Base-by-base conservation (phyloP, 2,888 invertebrate genomes). In the Drosophila tripunctata region DNA sequence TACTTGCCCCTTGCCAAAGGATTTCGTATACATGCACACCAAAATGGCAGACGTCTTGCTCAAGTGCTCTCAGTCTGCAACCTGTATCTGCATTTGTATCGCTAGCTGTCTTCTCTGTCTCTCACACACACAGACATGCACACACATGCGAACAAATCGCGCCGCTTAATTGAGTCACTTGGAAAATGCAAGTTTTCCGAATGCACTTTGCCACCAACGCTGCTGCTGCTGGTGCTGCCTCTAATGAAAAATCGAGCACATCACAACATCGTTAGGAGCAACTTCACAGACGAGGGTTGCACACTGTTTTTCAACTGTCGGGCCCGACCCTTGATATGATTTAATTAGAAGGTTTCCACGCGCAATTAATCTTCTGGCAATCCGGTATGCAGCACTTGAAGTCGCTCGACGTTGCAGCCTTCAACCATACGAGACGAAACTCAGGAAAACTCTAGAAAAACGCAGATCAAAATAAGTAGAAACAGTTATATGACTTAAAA, bases 341-440 rank as follows among this genome's bases (percentile, higher is more conserved):
- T 89, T 89, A 89, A 90, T 89, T 89, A 90, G 78, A 78, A 80
- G n/a, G 83, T 88, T 88, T 89, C 89, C 82, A 79, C 78, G 88
- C 71, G 82, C 83, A 89, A 90, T 90, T 88, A 89, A 89, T 89
- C 90, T 88, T 88, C 38, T 48, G 55, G 50, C 77, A 55, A 64
- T 63, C 8, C 48, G 44, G 27, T 67, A 41, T 27, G 58, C 61
- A 45, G 31, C 78, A 74, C 71, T 76, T 73, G 57, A 68, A 15
- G 21, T 4, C 10, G 33, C 24, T 55, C n/a, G 12, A 56, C 15
- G 14, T 35, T 22, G 43, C 45, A 19, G n/a, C n/a, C 4, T 47
- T 31, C 22, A 48, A 52, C 19, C 12, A 70, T 51, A 76, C 66
- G 71, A 10, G 38, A n/a, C 22, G 14, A 0, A 30, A 45, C 8